Evolutionary conservation across 2,888 invertebrate genomes (phyloP).

Genomic region (Clusia tigrina): DNA sequence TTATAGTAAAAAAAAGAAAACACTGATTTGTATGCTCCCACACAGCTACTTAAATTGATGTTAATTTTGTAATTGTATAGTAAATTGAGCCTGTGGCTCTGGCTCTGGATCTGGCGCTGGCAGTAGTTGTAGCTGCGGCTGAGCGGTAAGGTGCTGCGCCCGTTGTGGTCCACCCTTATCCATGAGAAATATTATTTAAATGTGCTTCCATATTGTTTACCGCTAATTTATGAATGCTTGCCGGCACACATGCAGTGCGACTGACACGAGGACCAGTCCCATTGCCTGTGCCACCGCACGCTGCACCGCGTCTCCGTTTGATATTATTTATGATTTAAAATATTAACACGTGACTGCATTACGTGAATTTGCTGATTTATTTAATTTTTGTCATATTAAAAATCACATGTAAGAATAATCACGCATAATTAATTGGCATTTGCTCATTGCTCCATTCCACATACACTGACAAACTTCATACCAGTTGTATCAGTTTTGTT

Average conservation of each 20-base stretch:
- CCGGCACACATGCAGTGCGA: background rate
- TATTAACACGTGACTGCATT: slow-evolving; percentile 37
- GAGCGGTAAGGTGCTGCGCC: background rate
- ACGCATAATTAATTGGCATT: slow-evolving; percentile 24
- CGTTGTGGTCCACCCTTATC: background rate
- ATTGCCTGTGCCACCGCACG: background rate
- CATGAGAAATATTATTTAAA: background rate
- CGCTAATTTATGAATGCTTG: background rate
- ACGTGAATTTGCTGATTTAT: slow-evolving; percentile 30
- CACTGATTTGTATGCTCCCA: slow-evolving; percentile 1
- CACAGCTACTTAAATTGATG: background rate
- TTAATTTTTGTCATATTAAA: slow-evolving; percentile 30
- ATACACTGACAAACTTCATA: background rate
- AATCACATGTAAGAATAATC: slow-evolving; percentile 24
- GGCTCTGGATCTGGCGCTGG: background rate
- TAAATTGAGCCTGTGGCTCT: background rate
- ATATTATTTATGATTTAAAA: slow-evolving; percentile 35
- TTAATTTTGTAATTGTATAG: slow-evolving; percentile 9
- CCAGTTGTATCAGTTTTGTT: background rate
- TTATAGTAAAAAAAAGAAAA: slow-evolving; percentile 17
- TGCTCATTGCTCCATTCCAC: background rate
- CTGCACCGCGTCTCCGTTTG: slow-evolving; percentile 10
- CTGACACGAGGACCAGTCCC: background rate
- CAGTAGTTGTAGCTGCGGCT: too few relatives aligned
- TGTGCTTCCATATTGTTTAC: background rate